Percentiles rank a stretch among this genome's conserved stretches.
Evolutionary conservation across 2,888 invertebrate species (phyloP).

Genomic region (Spilarctia lutea): DNA sequence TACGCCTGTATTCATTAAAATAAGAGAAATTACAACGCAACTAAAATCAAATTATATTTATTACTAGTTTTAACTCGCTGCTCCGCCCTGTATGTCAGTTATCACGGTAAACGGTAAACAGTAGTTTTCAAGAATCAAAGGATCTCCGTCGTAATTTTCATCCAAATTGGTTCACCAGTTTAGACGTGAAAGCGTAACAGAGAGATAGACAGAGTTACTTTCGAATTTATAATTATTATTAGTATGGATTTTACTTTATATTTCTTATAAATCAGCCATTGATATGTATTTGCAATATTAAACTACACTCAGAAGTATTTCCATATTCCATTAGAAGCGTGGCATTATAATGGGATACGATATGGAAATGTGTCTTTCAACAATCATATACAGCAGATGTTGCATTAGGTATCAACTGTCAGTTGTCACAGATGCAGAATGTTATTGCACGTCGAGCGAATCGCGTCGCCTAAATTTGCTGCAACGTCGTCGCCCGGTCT

Average conservation of each 20-base stretch:
- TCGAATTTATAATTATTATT: no score
- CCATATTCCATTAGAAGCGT: constrained; percentile 12
- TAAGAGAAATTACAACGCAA: not conserved
- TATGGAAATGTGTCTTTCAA: constrained; percentile 12
- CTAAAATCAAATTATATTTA: not conserved
- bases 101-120: no score
- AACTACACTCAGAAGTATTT: constrained; percentile 2
- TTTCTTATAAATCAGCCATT: not conserved
- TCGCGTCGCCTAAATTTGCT: not conserved
- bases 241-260: not conserved
- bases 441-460: constrained; percentile 18
- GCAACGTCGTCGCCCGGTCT: not conserved
- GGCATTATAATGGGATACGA: not conserved
- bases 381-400: constrained; percentile 15
- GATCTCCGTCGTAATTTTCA: no score
- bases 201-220: no score
- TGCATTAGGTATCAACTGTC: constrained; percentile 14
- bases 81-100: no score
- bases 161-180: no score
- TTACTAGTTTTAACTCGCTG: no score
- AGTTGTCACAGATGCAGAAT: constrained; percentile 16
- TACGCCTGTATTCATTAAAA: not conserved
- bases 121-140: no score
- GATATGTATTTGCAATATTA: not conserved
- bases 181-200: no score